A percentile compares a stretch with the other conserved stretches of the same genome.
Evolutionary conservation across 2,888 invertebrate genomes (phyloP).

Genomic region (Ernsta delagoae): DNA sequence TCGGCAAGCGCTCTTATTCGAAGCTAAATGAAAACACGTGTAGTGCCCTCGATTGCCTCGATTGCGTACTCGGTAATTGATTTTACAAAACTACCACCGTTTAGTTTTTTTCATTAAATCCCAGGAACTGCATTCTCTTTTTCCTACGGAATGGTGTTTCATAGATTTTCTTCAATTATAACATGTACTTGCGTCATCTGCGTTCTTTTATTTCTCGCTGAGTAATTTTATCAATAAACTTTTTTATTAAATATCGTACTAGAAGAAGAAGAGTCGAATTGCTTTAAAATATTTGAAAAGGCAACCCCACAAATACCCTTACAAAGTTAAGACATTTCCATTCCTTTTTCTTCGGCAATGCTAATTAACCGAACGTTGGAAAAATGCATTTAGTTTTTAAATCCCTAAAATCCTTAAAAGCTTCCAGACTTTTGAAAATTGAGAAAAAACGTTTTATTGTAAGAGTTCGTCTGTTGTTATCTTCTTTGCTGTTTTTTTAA

Average conservation of each 20-base stretch:
- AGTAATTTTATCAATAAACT: background rate
- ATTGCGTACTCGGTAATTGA: slow-evolving; percentile 14
- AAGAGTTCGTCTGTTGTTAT: background rate
- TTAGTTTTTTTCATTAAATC: slow-evolving; percentile 7
- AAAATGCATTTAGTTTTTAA: slow-evolving; percentile 22
- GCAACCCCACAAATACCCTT: slow-evolving; percentile 16
- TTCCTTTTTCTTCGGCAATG: slow-evolving; percentile 24
- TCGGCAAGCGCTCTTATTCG: slow-evolving; percentile 11
- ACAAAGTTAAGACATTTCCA: slow-evolving; percentile 9
- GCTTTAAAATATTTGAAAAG: slow-evolving; percentile 20
- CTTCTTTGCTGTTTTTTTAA: background rate
- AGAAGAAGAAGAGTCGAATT: background rate
- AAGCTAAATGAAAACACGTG: slow-evolving; percentile 23
- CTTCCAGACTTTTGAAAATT: background rate
- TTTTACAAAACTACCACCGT: slow-evolving; percentile 22
- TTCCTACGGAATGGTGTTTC: background rate
- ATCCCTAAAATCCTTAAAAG: slow-evolving; percentile 9
- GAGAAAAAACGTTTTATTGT: no score
- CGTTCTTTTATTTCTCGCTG: background rate
- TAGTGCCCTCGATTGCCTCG: slow-evolving; percentile 18
- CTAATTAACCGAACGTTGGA: slow-evolving; percentile 26
- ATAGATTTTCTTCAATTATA: background rate
- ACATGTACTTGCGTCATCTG: background rate
- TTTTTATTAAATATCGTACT: no score
- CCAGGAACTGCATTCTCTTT: background rate